Percentiles rank a stretch among this genome's conserved stretches.
Conservation (phyloP, 64 coral and sea anemone genomes). For the Montipora efflorescens region DNA sequence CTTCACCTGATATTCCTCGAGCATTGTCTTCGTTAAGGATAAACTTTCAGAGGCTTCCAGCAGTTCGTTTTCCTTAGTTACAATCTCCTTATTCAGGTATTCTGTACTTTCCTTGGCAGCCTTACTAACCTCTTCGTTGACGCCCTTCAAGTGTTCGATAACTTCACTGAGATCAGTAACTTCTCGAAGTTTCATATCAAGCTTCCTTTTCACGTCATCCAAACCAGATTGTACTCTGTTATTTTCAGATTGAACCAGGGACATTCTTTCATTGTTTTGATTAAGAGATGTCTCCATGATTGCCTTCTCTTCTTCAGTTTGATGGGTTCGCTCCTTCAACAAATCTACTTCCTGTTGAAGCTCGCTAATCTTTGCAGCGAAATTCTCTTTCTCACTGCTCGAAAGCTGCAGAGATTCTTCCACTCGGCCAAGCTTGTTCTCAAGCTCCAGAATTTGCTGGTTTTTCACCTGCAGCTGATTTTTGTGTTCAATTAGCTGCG, state of each 20-base stretch:
- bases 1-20: conserved; percentile 6
- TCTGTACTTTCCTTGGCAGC: neutral
- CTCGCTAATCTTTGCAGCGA: neutral
- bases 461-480: neutral
- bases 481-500: conserved; percentile 22
- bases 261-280: neutral
- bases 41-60: neutral
- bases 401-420: conserved; percentile 4
- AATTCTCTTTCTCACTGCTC: neutral
- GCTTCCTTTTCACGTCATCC: neutral
- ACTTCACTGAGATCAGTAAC: conserved; percentile 16
- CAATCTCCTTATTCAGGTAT: neutral
- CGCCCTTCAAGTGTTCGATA: conserved; percentile 26
- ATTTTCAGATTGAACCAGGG: conserved; percentile 32
- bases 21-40: neutral
- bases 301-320: neutral
- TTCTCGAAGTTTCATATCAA: conserved; percentile 3
- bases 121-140: neutral
- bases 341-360: conserved; percentile 6
- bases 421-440: neutral
- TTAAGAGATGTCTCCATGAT: conserved; percentile 10
- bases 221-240: neutral
- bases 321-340: neutral
- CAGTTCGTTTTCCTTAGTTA: neutral
- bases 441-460: neutral